Percentiles rank a stretch among this genome's conserved stretches.
Evolutionary conservation across 2,888 invertebrate genomes (phyloP).

Genomic region (Oxytorus armatus): DNA sequence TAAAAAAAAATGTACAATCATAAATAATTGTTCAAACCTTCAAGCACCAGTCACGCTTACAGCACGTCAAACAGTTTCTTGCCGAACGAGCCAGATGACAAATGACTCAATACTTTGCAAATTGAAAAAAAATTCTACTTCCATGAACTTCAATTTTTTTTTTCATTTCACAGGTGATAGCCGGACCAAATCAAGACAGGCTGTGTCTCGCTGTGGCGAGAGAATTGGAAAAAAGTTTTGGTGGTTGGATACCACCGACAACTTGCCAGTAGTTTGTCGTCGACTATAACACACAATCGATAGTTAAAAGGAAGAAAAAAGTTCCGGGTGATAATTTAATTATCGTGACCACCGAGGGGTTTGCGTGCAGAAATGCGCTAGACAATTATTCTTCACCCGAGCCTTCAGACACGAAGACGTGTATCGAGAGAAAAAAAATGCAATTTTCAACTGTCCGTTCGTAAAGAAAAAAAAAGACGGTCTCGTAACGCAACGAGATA

Average conservation of each 20-base stretch:
- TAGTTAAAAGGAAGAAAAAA: neutral
- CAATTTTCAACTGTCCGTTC: too few relatives aligned
- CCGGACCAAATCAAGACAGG: constrained; percentile 91
- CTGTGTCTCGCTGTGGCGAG: constrained; percentile 92
- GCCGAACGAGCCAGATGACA: too few relatives aligned
- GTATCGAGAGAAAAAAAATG: too few relatives aligned
- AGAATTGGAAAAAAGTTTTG: constrained; percentile 91
- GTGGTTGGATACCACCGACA: constrained; percentile 91
- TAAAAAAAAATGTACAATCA: neutral
- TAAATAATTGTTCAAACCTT: too few relatives aligned
- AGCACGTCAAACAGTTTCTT: too few relatives aligned
- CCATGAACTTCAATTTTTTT: neutral
- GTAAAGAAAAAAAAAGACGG: constrained; percentile 2
- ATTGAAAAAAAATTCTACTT: neutral
- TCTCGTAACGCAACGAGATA: neutral
- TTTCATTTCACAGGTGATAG: constrained; percentile 87
- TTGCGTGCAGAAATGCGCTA: neutral
- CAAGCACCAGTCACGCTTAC: too few relatives aligned
- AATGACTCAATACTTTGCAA: too few relatives aligned
- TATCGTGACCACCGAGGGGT: neutral
- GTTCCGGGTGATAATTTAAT: constrained; percentile 15
- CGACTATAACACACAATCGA: too few relatives aligned
- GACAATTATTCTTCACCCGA: constrained; percentile 1
- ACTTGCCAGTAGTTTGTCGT: neutral
- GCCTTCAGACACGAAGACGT: neutral